A percentile compares a stretch with the other conserved stretches of the same genome.
phyloP scores from a whole-genome alignment of 2,888 invertebrate species.

The Coenonympha glycerion region DNA sequence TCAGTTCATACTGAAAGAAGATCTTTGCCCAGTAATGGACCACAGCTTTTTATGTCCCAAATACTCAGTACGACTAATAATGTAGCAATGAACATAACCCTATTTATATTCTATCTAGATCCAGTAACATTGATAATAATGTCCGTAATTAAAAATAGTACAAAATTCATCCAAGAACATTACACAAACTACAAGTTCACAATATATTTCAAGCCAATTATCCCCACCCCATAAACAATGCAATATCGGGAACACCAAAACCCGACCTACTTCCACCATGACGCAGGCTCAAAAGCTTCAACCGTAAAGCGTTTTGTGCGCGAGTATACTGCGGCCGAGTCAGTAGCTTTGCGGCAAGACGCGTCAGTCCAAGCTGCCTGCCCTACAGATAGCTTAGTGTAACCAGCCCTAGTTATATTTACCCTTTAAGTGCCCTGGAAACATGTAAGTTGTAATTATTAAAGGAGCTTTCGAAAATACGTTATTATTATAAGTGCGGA shows the following conservation, averaged over 20 bases:
- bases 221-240: constrained; percentile 5
- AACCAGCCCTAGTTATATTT: constrained; percentile 15
- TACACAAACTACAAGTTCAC: no score
- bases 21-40: no score
- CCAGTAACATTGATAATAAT: no score
- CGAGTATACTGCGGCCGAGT: constrained; percentile 66
- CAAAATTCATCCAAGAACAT: no score
- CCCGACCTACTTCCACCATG: constrained; percentile 22
- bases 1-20: no score
- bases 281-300: constrained; percentile 35
- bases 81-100: no score
- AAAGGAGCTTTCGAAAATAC: not conserved
- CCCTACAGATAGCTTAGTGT: constrained; percentile 25
- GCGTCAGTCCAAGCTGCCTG: constrained; percentile 39
- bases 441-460: constrained; percentile 28
- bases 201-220: not conserved
- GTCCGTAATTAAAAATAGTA: no score
- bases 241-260: constrained; percentile 9
- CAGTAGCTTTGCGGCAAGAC: constrained; percentile 65
- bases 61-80: no score
- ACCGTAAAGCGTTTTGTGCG: constrained; percentile 40
- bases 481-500: not conserved
- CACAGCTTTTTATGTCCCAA: no score
- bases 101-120: no score
- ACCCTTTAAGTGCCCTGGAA: constrained; percentile 9